A percentile compares a stretch with the other conserved stretches of the same genome.
Evolutionary conservation across 2,888 invertebrate genomes (phyloP).

Genomic region (Limnephilus rhombicus): DNA sequence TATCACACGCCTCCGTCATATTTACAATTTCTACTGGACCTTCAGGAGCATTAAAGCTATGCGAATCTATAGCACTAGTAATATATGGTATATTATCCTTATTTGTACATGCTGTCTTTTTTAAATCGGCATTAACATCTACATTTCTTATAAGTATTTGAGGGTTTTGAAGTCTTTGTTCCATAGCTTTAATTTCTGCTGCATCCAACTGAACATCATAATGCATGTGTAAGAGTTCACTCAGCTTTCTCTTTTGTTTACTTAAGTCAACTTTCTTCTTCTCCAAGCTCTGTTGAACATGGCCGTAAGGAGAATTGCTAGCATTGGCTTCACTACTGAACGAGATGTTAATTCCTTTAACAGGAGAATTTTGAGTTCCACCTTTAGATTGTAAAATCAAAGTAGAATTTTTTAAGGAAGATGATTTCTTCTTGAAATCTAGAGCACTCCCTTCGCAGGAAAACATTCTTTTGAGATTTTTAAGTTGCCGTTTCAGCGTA

Average conservation of each 20-base stretch:
- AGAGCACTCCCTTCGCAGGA: slow-evolving; percentile 41
- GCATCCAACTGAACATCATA: slow-evolving; percentile 59
- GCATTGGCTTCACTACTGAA: slow-evolving; percentile 42
- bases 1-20: not conserved
- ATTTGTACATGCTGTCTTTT: too few species aligned
- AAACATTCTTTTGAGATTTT: slow-evolving; percentile 62
- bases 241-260: slow-evolving; percentile 61
- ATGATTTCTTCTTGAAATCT: slow-evolving; percentile 48
- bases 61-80: too few species aligned
- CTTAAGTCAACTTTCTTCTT: slow-evolving; percentile 48
- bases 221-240: slow-evolving; percentile 58
- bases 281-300: slow-evolving; percentile 51
- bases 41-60: not conserved
- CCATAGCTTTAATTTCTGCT: slow-evolving; percentile 60
- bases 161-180: slow-evolving; percentile 50
- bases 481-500: slow-evolving; percentile 57
- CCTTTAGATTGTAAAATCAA: slow-evolving; percentile 50
- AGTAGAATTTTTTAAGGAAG: slow-evolving; percentile 45
- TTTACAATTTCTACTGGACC: not conserved
- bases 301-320: slow-evolving; percentile 21
- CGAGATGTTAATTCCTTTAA: slow-evolving; percentile 56
- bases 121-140: not conserved
- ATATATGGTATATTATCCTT: not conserved
- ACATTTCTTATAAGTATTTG: not conserved
- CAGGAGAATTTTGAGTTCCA: slow-evolving; percentile 44